These are phyloP conservation scores for Indicator indicator DNA, from an alignment of 2,113 vertebrate species.

Conservation along the genomic window DNA sequence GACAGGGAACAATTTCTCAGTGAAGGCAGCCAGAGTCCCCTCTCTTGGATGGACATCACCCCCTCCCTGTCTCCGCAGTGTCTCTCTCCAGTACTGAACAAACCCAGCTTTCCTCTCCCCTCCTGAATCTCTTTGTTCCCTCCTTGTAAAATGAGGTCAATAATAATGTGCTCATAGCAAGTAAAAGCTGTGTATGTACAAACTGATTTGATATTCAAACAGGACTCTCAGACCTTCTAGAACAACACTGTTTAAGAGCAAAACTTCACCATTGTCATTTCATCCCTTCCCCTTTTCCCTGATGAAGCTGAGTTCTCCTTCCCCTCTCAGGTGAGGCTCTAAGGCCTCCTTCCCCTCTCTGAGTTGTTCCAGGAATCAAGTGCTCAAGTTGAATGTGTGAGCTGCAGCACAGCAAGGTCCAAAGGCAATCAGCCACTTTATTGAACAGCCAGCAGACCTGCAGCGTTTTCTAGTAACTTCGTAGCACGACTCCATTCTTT, in stretches of 20 bases:
- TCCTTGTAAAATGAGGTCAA: not conserved
- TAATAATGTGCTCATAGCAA: not conserved
- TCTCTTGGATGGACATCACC: no score
- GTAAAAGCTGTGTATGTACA: not conserved
- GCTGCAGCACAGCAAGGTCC: not conserved
- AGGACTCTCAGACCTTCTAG: not conserved
- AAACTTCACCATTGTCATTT: not conserved
- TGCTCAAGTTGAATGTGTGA: not conserved
- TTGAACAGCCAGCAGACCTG: not conserved
- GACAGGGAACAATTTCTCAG: not conserved
- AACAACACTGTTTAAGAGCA: not conserved
- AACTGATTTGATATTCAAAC: not conserved
- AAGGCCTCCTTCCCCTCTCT: not conserved
- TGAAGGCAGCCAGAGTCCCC: not conserved
- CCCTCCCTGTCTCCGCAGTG: no score
- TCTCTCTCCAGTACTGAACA: no score
- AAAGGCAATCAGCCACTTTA: not conserved
- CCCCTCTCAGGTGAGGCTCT: not conserved
- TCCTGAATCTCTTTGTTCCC: no score
- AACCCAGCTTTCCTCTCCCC: no score
- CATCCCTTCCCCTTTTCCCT: not conserved
- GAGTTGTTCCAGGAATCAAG: not conserved
- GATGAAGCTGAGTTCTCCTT: not conserved
- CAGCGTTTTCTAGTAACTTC: rapidly evolving
- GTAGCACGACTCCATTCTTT: rapidly evolving